Evolutionary conservation across 2,113 vertebrate species (phyloP).

Genomic region (Manacus vitellinus): DNA sequence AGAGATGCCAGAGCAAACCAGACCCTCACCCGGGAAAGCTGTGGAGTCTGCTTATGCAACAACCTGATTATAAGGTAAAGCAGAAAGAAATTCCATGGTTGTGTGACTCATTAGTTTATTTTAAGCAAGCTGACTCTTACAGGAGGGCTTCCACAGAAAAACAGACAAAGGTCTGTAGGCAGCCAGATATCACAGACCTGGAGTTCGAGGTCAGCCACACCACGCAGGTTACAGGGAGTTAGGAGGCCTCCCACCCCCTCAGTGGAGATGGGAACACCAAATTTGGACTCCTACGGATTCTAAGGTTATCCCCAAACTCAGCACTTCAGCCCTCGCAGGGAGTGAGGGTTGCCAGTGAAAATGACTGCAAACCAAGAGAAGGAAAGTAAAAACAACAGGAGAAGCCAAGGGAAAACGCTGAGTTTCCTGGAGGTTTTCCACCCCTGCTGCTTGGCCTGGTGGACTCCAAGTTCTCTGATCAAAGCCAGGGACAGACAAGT

Average conservation of each 20-base stretch:
- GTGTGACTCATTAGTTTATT: conserved; percentile 9
- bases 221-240: neutral
- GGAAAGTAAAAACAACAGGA: neutral
- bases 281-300: fast-evolving
- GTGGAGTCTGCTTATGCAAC: neutral
- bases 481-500: neutral
- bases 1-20: neutral
- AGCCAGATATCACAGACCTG: neutral
- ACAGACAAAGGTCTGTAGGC: neutral
- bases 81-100: neutral
- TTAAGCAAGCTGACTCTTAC: neutral
- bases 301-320: neutral
- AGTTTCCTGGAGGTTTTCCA: conserved; percentile 32
- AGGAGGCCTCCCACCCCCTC: neutral
- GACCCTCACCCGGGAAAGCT: neutral
- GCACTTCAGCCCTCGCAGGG: neutral
- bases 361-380: neutral
- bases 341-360: neutral
- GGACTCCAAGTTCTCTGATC: neutral
- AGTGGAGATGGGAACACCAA: neutral
- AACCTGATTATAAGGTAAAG: neutral
- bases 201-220: neutral
- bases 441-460: neutral
- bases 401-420: conserved; percentile 5
- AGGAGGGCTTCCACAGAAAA: neutral